Evolutionary conservation across 2,113 vertebrate genomes (phyloP).

Genomic region (Hippocampus guttulatus): DNA sequence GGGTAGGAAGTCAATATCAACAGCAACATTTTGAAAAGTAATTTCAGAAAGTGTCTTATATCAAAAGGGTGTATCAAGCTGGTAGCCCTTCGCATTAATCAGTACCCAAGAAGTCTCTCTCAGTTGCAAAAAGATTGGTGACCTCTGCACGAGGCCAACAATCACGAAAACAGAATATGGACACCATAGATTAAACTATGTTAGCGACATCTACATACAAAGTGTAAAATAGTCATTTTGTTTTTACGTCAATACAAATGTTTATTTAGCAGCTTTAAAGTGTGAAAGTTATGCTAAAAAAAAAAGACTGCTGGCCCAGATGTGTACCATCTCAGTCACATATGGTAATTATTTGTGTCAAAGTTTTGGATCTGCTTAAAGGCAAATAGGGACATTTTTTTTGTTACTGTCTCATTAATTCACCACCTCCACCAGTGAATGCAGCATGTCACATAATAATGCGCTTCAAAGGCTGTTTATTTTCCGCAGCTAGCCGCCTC

Average conservation of each 20-base stretch:
- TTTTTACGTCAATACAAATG: neutral
- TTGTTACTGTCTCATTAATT: slow-evolving; percentile 46
- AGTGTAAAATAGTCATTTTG: neutral
- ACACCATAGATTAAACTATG: neutral
- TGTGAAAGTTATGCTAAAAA: slow-evolving; percentile 1
- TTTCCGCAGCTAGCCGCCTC: slow-evolving; percentile 25
- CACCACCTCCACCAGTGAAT: slow-evolving; percentile 32
- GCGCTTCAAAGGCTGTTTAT: slow-evolving; percentile 51
- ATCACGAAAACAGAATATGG: neutral
- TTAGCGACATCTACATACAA: neutral
- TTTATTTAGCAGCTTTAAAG: neutral
- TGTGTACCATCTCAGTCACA: slow-evolving; percentile 15
- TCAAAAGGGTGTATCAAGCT: no score
- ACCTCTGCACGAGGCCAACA: neutral
- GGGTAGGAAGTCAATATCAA: no score
- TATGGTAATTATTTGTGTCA: slow-evolving; percentile 33
- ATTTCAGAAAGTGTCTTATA: no score
- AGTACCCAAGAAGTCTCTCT: no score
- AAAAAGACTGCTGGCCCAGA: slow-evolving; percentile 11
- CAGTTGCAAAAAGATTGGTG: no score
- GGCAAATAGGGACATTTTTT: slow-evolving; percentile 25
- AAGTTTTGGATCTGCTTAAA: slow-evolving; percentile 35
- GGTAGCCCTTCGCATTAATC: no score
- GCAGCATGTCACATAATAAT: slow-evolving; percentile 47
- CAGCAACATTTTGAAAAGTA: no score